phyloP scores from a whole-genome alignment of 2,888 invertebrate species.

The Capitulum mitella region DNA sequence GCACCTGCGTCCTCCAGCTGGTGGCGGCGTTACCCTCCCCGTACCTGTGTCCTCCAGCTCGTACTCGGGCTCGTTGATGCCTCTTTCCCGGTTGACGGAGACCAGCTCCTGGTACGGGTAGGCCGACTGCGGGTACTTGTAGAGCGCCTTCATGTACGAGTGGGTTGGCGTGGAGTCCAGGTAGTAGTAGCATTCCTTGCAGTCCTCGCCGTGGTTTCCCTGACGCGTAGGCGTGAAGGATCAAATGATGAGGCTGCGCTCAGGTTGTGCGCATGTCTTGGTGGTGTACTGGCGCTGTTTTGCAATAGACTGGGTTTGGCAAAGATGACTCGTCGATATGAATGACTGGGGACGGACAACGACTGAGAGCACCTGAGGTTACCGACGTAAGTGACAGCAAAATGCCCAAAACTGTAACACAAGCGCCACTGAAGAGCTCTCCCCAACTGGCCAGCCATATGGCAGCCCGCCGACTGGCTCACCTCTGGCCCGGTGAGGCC shows the following conservation, averaged over 20 bases:
- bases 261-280: too few species aligned
- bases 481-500: conserved; percentile 44
- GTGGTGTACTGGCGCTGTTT: too few species aligned
- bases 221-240: conserved; percentile 32
- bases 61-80: conserved; percentile 40
- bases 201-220: conserved; percentile 47
- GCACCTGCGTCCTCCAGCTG: too few species aligned
- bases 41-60: conserved; percentile 44
- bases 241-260: background rate
- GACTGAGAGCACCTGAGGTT: too few species aligned
- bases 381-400: too few species aligned
- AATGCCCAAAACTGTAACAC: too few species aligned
- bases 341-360: too few species aligned
- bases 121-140: conserved; percentile 43
- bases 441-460: too few species aligned
- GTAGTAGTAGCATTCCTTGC: conserved; percentile 45
- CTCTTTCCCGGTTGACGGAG: conserved; percentile 38
- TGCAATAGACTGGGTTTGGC: too few species aligned
- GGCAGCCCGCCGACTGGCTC: conserved; percentile 14
- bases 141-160: conserved; percentile 43
- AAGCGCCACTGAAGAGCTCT: too few species aligned
- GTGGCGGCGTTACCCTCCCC: too few species aligned
- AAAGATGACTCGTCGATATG: too few species aligned
- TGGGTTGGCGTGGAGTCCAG: conserved; percentile 43
- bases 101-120: conserved; percentile 42